phyloP scores from a whole-genome alignment of 1,140 invertebrate species.

The Chionoecetes opilio region DNA sequence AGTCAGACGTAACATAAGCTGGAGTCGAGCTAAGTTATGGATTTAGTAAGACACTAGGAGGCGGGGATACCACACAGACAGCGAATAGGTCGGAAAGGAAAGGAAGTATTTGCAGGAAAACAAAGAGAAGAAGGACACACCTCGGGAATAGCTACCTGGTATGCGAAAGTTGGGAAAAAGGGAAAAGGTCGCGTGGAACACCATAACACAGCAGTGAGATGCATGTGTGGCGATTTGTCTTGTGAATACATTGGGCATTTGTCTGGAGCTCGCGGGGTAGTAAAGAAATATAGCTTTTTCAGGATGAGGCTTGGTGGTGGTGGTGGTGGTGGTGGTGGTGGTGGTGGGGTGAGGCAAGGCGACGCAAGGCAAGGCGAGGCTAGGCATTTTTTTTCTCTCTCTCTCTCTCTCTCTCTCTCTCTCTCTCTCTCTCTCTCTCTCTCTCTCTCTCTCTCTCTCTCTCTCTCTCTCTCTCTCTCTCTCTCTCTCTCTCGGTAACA shows the following conservation, averaged over 20 bases:
- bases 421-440: background rate
- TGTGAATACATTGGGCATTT: constrained; percentile 14
- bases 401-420: background rate
- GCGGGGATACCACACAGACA: background rate
- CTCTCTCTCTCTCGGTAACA: no score
- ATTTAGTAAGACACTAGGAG: background rate
- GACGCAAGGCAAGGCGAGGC: no score
- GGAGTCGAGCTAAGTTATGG: no score
- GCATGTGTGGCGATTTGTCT: background rate
- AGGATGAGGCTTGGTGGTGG: no score
- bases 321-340: no score
- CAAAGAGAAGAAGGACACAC: background rate
- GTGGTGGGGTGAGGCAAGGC: no score
- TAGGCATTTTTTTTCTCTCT: background rate
- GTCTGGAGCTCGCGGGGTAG: background rate
- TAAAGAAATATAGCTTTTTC: no score
- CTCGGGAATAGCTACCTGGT: background rate
- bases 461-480: no score
- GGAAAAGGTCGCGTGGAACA: background rate
- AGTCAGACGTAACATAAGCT: no score
- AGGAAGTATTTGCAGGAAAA: background rate
- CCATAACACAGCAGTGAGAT: background rate
- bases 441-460: no score
- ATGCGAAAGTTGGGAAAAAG: background rate
- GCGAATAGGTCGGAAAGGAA: background rate